Evolutionary conservation across 2,113 vertebrate species (phyloP).

Genomic region (Monopterus albus): DNA sequence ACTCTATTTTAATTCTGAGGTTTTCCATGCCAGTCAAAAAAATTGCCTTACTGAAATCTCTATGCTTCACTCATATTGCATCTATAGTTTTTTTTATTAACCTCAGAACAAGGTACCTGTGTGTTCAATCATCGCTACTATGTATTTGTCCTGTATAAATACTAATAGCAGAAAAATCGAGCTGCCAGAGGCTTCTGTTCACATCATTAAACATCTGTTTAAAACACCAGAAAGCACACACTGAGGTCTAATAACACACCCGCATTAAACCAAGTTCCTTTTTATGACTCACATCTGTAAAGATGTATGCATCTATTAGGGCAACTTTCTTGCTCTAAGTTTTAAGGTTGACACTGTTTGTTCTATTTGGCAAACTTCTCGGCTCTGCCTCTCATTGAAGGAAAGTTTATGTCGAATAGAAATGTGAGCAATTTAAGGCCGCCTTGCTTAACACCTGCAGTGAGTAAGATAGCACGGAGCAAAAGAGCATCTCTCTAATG

Average conservation of each 20-base stretch:
- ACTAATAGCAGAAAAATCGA: conserved; percentile 11
- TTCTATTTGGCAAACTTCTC: background rate
- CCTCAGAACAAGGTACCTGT: background rate
- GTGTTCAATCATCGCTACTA: background rate
- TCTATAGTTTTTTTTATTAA: background rate
- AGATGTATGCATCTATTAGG: conserved; percentile 24
- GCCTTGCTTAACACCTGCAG: conserved; percentile 61
- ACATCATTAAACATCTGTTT: conserved; percentile 31
- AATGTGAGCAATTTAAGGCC: conserved; percentile 45
- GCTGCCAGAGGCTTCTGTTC: conserved; percentile 1
- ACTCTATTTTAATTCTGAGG: background rate
- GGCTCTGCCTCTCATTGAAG: conserved; percentile 28
- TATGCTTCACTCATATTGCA: background rate
- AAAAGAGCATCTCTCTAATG: conserved; percentile 47
- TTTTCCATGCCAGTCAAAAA: background rate
- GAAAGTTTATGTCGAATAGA: conserved; percentile 28
- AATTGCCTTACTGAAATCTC: background rate
- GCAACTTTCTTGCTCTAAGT: conserved; percentile 29
- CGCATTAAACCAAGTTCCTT: conserved; percentile 16
- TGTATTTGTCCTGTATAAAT: conserved; percentile 11
- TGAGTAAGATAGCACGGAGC: conserved; percentile 52
- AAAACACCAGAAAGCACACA: background rate
- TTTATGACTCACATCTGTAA: conserved; percentile 21
- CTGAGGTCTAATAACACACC: conserved; percentile 12
- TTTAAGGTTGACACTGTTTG: conserved; percentile 13